A percentile compares a stretch with the other conserved stretches of the same genome.
Conservation (phyloP, 2,888 invertebrate genomes). For the Elmis aenea region DNA sequence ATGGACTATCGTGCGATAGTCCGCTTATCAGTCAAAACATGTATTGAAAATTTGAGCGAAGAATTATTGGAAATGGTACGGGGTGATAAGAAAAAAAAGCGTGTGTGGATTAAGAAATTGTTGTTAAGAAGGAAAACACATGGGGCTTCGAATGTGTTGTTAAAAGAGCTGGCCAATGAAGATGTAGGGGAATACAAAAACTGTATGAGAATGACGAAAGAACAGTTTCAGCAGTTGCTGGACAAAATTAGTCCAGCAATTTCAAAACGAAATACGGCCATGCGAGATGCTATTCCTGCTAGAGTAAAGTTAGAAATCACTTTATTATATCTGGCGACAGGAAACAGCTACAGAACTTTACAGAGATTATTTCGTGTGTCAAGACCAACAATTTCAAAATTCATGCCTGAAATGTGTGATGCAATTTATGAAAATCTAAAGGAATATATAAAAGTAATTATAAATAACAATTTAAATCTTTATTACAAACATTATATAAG, state of each 20-base stretch:
- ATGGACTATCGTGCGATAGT: too few species aligned
- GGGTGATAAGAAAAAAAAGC: too few species aligned
- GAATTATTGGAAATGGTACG: too few species aligned
- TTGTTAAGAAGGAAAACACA: too few species aligned
- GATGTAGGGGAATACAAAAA: constrained; percentile 2
- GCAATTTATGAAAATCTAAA: constrained; percentile 6
- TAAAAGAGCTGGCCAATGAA: constrained; percentile 4
- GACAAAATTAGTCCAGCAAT: constrained; percentile 2
- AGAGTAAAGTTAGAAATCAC: constrained; percentile 9
- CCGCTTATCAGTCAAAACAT: too few species aligned
- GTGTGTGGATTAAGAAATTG: too few species aligned
- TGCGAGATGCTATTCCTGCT: constrained; percentile 7
- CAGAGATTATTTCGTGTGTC: constrained; percentile 3
- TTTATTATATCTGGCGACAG: constrained; percentile 7
- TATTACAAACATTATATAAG: too few species aligned
- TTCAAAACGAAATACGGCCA: constrained; percentile 3
- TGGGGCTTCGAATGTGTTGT: too few species aligned
- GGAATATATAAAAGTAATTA: constrained; percentile 7
- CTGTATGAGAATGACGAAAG: constrained; percentile 3
- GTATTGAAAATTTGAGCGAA: too few species aligned
- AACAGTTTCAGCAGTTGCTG: constrained; percentile 4
- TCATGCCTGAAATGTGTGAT: constrained; percentile 9
- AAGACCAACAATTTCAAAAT: constrained; percentile 7
- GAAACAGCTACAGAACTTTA: constrained; percentile 9
- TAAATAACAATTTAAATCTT: too few species aligned